phyloP scores from a whole-genome alignment of 2,113 vertebrate species.

The Paratilapia polleni region DNA sequence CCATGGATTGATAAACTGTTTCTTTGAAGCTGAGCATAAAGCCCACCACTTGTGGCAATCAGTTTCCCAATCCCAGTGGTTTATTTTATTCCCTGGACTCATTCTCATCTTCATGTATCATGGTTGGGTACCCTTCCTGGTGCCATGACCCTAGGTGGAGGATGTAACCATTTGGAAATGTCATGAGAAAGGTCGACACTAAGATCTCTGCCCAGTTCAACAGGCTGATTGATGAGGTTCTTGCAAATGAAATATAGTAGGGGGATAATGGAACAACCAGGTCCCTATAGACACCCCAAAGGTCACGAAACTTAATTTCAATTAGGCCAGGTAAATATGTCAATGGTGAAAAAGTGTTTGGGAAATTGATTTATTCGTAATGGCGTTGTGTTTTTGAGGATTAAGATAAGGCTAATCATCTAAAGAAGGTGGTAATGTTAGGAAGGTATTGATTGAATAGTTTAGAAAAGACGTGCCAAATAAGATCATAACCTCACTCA shows the following conservation, averaged over 20 bases:
- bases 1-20: conserved; percentile 1
- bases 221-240: conserved; percentile 77
- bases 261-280: conserved; percentile 48
- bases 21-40: not conserved
- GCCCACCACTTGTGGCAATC: conserved; percentile 23
- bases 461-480: conserved; percentile 40
- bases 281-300: conserved; percentile 67
- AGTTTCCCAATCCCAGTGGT: conserved; percentile 2
- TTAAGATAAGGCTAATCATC: conserved; percentile 53
- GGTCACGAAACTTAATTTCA: conserved; percentile 80
- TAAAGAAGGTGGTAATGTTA: not conserved
- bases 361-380: conserved; percentile 56
- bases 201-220: conserved; percentile 67
- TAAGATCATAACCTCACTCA: conserved; percentile 33
- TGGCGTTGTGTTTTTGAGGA: conserved; percentile 42
- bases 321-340: conserved; percentile 70
- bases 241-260: conserved; percentile 64
- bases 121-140: conserved; percentile 62
- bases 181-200: conserved; percentile 77
- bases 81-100: conserved; percentile 38
- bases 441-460: conserved; percentile 42
- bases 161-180: conserved; percentile 73
- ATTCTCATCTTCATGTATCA: conserved; percentile 56
- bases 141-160: conserved; percentile 66
- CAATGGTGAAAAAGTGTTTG: conserved; percentile 18